A percentile compares a stretch with the other conserved stretches of the same genome.
These are phyloP conservation scores for Melinopterus prodromus DNA, from an alignment of 2,888 invertebrate genomes.

Conservation along the genomic window DNA sequence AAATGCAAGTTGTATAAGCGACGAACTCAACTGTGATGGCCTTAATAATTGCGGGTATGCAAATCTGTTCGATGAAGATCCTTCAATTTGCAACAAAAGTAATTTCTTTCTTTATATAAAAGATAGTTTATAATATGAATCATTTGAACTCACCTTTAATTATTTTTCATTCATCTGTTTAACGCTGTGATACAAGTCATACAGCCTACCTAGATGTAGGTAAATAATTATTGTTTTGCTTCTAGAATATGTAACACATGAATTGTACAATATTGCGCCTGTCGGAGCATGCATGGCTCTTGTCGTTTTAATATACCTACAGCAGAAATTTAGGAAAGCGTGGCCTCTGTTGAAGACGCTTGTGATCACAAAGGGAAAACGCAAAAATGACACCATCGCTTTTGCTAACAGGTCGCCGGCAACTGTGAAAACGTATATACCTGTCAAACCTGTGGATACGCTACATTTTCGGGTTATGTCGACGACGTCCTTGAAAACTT, in stretches of 20 bases:
- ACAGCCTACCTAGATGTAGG: too few species aligned
- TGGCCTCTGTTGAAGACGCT: conserved; percentile 24
- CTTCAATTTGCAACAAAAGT: conserved; percentile 37
- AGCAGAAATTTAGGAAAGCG: conserved; percentile 30
- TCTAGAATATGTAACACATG: neutral
- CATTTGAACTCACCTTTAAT: too few species aligned
- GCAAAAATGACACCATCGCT: conserved; percentile 29
- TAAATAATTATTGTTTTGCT: neutral
- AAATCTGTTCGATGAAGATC: conserved; percentile 42
- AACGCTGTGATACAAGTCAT: too few species aligned
- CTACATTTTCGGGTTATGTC: conserved; percentile 31
- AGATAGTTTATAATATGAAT: too few species aligned
- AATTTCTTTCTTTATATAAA: neutral
- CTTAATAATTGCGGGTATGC: conserved; percentile 44
- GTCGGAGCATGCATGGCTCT: conserved; percentile 17
- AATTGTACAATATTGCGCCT: conserved; percentile 15
- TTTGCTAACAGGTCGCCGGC: conserved; percentile 29
- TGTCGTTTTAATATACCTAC: conserved; percentile 25
- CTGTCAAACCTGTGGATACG: conserved; percentile 32
- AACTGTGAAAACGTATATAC: conserved; percentile 33
- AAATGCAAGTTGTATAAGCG: conserved; percentile 41
- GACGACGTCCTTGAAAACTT: conserved; percentile 23
- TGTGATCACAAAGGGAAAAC: conserved; percentile 6
- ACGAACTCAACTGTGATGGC: conserved; percentile 42
- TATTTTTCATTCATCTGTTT: too few species aligned